Conservation (phyloP, 2,113 vertebrate genomes). For the Spea multiplicata region DNA sequence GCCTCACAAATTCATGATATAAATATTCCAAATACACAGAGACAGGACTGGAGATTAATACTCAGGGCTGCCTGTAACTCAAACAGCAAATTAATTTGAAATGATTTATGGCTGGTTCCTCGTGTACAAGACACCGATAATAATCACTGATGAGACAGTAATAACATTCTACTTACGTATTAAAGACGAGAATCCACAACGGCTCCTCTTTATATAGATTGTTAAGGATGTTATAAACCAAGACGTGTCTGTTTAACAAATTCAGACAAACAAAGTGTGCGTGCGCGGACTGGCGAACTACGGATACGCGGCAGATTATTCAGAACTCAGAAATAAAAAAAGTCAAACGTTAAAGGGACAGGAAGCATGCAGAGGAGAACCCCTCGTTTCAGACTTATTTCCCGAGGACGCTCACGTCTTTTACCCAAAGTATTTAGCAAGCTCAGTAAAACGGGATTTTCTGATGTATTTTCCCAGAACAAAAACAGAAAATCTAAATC, state of each 20-base stretch:
- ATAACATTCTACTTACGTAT: conserved; percentile 18
- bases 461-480: too few relatives aligned
- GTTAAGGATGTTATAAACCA: conserved; percentile 33
- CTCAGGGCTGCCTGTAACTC: not conserved
- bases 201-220: conserved; percentile 8
- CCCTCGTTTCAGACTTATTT: too few relatives aligned
- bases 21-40: conserved; percentile 13
- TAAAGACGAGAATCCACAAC: conserved; percentile 11
- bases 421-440: too few relatives aligned
- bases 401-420: too few relatives aligned
- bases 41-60: not conserved
- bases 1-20: not conserved
- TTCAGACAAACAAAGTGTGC: not conserved
- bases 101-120: conserved; percentile 3
- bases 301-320: too few relatives aligned
- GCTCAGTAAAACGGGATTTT: too few relatives aligned
- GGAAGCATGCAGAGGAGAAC: too few relatives aligned
- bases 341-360: too few relatives aligned
- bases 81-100: conserved; percentile 30
- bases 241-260: conserved; percentile 18
- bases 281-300: too few relatives aligned
- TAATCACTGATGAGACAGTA: conserved; percentile 26
- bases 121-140: conserved; percentile 8
- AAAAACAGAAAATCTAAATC: too few relatives aligned
- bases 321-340: too few relatives aligned